Conservation (phyloP, 2,888 invertebrate species). For the Pyrocoelia pectoralis region DNA sequence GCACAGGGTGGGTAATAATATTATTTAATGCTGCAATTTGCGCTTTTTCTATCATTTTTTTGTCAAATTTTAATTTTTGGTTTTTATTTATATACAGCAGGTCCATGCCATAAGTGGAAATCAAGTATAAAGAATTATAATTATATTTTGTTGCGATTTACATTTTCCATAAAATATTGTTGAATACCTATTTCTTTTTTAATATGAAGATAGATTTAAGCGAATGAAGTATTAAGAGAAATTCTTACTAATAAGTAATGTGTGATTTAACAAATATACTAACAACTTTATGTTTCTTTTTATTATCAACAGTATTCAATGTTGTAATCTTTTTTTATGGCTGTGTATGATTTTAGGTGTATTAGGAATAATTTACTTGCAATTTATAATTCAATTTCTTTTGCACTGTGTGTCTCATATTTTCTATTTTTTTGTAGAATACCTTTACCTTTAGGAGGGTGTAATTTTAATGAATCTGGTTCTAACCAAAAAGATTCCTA, state of each 20-base stretch:
- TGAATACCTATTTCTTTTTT: not conserved
- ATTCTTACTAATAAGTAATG: too few relatives aligned
- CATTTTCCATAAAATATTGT: not conserved
- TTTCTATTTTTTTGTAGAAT: too few relatives aligned
- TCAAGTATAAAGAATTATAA: conserved; percentile 43
- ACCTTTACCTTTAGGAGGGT: too few relatives aligned
- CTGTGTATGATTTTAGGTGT: not conserved
- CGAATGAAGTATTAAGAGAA: not conserved
- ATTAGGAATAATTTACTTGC: not conserved
- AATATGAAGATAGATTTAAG: conserved; percentile 1
- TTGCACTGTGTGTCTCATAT: too few relatives aligned
- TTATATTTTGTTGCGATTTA: not conserved
- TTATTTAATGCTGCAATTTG: conserved; percentile 17
- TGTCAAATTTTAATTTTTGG: conserved; percentile 22
- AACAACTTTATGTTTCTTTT: too few relatives aligned
- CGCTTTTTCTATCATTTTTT: conserved; percentile 17
- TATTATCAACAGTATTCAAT: too few relatives aligned
- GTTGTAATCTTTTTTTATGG: too few relatives aligned
- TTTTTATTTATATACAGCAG: conserved; percentile 42
- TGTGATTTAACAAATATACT: too few relatives aligned
- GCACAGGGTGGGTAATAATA: conserved; percentile 52
- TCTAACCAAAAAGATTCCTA: too few relatives aligned
- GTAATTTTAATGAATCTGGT: too few relatives aligned
- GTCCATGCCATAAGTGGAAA: conserved; percentile 50
- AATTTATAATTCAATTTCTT: too few relatives aligned